Base-by-base conservation (phyloP, 2,888 invertebrate genomes). In the Drosophila dives region DNA sequence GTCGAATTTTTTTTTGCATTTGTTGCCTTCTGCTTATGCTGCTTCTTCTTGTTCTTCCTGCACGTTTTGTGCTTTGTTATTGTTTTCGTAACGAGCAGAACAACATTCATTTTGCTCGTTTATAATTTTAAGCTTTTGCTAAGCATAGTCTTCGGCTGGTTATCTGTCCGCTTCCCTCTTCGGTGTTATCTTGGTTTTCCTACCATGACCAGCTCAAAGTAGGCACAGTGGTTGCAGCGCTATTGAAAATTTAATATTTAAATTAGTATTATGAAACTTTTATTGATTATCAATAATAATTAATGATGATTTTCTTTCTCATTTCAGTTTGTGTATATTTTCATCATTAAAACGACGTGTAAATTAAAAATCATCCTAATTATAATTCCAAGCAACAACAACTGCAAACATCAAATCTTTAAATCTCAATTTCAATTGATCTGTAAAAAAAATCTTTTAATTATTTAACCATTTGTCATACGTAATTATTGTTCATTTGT, bases 261-360 rank as follows among this genome's bases (percentile, higher is more conserved):
- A 40, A 10, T 10, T 48, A n/a, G 11, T 8, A 38, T 29, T 51
- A 29, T 29, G 23, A 48, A 32, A 38, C 10, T 12, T 26, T 0
- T 65, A 49, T 40, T 36, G 34, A 34, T n/a, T 40, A 20, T 23
- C 15, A n/a, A 23, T 62, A 61, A 62, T 58, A 29, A 23, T 10
- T 26, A 8, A 17, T 58, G 11, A 55, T 20, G 34, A 7, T 58
- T 11, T 45, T 64, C 15, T 66, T 59, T 89, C 23, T 84, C 78
- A 61, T 86, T 86, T 7, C 86, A 86, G 86, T 89, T 86, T 85
- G 90, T 86, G 90, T 89, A 86, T 86, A 85, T 86, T 87, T 87
- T 88, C 90, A 88, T 86, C 90, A 87, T 86, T 81, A 77, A 75
- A 82, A 74, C 87, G 87, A 76, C 88, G 90, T 89, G 86, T 89